These are phyloP conservation scores for Cavia porcellus DNA, from an alignment of 2,113 vertebrate species.

Conservation along the genomic window DNA sequence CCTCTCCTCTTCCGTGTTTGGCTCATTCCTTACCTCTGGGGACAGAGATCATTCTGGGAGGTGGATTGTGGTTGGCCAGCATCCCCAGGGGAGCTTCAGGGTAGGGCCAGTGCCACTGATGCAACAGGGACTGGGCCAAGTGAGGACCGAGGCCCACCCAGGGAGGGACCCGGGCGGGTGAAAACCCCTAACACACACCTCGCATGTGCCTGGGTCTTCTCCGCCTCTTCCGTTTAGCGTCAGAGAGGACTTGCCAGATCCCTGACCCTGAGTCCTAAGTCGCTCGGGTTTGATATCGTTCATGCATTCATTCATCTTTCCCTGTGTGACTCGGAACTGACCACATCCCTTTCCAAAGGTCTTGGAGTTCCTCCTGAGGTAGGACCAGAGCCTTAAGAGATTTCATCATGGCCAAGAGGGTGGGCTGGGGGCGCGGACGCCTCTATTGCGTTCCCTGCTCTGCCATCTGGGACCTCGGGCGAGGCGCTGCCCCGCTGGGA, in stretches of 20 bases:
- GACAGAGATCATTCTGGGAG: background rate
- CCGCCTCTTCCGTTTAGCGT: background rate
- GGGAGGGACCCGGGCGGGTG: background rate
- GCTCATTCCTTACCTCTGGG: background rate
- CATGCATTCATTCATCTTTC: background rate
- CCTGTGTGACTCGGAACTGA: background rate
- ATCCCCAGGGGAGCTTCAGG: background rate
- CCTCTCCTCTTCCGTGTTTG: background rate
- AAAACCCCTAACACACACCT: background rate
- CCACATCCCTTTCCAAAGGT: background rate
- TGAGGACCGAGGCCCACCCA: background rate
- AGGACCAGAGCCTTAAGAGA: background rate
- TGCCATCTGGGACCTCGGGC: background rate
- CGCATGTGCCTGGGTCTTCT: background rate
- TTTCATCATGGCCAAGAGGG: background rate
- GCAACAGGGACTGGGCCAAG: fast-evolving
- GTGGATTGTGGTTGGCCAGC: background rate
- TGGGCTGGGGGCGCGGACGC: background rate
- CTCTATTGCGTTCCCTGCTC: background rate
- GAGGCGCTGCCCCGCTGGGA: background rate
- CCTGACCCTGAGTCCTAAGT: background rate
- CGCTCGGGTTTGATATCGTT: background rate
- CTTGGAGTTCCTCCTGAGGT: background rate
- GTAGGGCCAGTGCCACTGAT: background rate
- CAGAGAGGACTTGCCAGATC: background rate